Evolutionary conservation across 2,113 vertebrate species (phyloP).

Genomic region (Mugil cephalus): DNA sequence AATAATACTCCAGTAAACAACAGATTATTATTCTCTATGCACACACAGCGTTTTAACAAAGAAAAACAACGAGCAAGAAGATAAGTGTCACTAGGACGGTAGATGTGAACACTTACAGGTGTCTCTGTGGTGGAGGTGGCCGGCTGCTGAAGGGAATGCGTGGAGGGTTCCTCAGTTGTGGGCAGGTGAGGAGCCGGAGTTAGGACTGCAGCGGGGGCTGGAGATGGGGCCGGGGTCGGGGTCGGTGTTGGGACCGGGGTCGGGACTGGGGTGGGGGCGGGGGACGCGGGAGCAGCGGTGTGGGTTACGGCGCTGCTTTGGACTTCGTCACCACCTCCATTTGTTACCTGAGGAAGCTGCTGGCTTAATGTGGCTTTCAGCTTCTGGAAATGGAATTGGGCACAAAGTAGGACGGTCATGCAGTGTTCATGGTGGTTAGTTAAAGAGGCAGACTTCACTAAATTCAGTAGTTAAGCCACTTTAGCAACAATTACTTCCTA

Average conservation of each 20-base stretch:
- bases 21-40: too few relatives aligned
- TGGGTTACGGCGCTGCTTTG: conserved; percentile 86
- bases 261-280: conserved; percentile 52
- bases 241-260: conserved; percentile 60
- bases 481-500: too few relatives aligned
- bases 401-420: background rate
- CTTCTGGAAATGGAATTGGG: conserved; percentile 83
- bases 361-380: conserved; percentile 93
- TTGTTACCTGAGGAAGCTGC: conserved; percentile 96
- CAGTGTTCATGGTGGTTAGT: background rate
- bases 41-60: too few relatives aligned
- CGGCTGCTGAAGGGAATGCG: conserved; percentile 94
- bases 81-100: background rate
- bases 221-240: background rate
- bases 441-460: background rate
- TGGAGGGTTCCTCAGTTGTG: conserved; percentile 88
- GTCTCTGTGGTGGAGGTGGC: conserved; percentile 98
- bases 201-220: background rate
- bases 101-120: conserved; percentile 85
- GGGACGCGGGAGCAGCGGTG: conserved; percentile 74
- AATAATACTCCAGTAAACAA: too few relatives aligned
- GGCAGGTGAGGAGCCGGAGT: conserved; percentile 57
- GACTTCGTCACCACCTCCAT: conserved; percentile 90
- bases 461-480: too few relatives aligned
- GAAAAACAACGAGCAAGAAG: too few relatives aligned